Percentiles rank a stretch among this genome's conserved stretches.
Evolutionary conservation across 2,888 invertebrate genomes (phyloP).

Genomic region (Thereva unica): DNA sequence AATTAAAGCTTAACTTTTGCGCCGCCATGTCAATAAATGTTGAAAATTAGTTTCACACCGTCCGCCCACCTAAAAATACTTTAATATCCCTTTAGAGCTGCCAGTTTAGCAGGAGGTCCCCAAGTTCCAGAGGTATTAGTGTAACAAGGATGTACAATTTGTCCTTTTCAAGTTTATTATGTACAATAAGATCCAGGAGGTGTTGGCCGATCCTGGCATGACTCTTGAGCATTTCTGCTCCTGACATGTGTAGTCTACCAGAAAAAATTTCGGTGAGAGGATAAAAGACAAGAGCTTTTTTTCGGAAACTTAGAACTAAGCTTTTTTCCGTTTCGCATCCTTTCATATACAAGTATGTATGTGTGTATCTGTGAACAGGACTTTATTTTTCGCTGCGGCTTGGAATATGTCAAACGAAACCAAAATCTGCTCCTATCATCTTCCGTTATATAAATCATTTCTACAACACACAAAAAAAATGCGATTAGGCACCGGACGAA

Average conservation of each 20-base stretch:
- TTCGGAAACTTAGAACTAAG: not conserved
- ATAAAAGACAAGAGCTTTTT: not conserved
- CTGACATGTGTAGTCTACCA: constrained; percentile 16
- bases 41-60: too few species aligned
- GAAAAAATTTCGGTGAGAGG: constrained; percentile 4
- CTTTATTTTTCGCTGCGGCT: too few species aligned
- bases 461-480: not conserved
- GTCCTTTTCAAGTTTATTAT: not conserved
- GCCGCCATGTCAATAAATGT: too few species aligned
- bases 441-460: not conserved
- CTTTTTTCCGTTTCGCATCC: not conserved
- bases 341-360: not conserved
- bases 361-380: not conserved
- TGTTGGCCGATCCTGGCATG: not conserved
- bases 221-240: constrained; percentile 4
- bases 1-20: too few species aligned
- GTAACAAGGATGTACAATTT: not conserved
- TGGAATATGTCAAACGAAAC: too few species aligned
- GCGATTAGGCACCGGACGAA: not conserved
- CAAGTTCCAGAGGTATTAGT: too few species aligned
- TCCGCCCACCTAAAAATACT: too few species aligned
- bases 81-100: too few species aligned
- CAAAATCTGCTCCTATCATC: too few species aligned
- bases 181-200: not conserved
- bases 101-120: too few species aligned